A percentile compares a stretch with the other conserved stretches of the same genome.
Evolutionary conservation across 2,888 invertebrate species (phyloP).

Genomic region (Leptodirus hochenwartii): DNA sequence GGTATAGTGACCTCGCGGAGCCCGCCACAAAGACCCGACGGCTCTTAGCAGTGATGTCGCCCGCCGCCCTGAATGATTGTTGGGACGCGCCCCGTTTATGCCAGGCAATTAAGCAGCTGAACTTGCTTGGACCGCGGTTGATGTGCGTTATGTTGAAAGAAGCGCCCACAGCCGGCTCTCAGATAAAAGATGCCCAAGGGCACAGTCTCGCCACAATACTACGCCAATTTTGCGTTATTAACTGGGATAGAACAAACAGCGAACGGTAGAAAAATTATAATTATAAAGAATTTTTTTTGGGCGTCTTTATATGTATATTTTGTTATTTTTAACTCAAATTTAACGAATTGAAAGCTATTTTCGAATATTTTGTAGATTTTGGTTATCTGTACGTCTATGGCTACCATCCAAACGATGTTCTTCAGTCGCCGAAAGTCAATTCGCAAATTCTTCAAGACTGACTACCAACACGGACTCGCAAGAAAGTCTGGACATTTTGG

Average conservation of each 20-base stretch:
- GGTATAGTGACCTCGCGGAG: conserved; percentile 36
- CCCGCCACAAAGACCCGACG: conserved; percentile 32
- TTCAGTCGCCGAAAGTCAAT: neutral
- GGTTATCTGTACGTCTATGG: conserved; percentile 42
- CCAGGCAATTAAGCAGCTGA: conserved; percentile 28
- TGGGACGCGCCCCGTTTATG: conserved; percentile 29
- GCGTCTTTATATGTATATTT: no score
- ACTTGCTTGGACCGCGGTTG: conserved; percentile 20
- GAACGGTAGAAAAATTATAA: no score
- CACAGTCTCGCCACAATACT: conserved; percentile 31
- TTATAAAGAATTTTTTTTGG: neutral
- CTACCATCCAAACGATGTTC: conserved; percentile 32
- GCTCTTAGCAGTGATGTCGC: conserved; percentile 30
- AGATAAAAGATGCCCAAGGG: conserved; percentile 27
- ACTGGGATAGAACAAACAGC: conserved; percentile 26
- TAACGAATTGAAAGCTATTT: conserved; percentile 34
- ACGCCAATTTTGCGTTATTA: conserved; percentile 30
- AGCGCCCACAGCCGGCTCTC: conserved; percentile 20
- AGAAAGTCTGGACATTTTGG: conserved; percentile 20
- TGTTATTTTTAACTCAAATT: no score
- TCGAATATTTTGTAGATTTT: no score
- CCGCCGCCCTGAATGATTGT: conserved; percentile 26
- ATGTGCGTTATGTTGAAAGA: conserved; percentile 27
- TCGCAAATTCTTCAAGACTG: conserved; percentile 10
- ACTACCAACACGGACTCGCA: conserved; percentile 20